phyloP scores from a whole-genome alignment of 2,797 vertebrate genomes.

The Saxicola maurus region DNA sequence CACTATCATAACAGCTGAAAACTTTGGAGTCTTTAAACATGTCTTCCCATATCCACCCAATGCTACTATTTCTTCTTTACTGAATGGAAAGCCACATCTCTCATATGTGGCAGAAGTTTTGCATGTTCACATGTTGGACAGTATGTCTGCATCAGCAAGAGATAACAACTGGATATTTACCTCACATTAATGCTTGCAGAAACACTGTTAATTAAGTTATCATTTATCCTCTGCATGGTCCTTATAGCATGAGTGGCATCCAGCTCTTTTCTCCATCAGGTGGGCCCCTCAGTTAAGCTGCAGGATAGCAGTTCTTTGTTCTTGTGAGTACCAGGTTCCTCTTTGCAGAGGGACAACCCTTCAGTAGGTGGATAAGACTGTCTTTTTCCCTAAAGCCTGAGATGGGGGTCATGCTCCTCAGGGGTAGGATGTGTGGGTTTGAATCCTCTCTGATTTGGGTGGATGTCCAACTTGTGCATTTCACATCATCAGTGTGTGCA shows the following conservation, averaged over 20 bases:
- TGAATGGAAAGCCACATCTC: neutral
- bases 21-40: neutral
- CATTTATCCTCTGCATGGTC: neutral
- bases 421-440: neutral
- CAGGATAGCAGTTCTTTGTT: neutral
- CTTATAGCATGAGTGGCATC: accelerated
- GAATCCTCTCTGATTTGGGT: neutral
- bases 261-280: neutral
- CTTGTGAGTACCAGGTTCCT: neutral
- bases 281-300: neutral
- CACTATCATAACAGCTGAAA: neutral
- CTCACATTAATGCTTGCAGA: neutral
- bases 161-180: neutral
- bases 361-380: neutral
- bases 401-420: neutral
- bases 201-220: accelerated
- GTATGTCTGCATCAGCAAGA: neutral
- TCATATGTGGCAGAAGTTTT: neutral
- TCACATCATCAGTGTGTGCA: accelerated
- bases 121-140: neutral
- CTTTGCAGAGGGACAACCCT: neutral
- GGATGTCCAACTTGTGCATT: neutral
- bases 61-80: neutral
- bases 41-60: neutral
- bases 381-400: neutral